Base-by-base conservation (phyloP, 2,888 invertebrate genomes). In the Diadegma fenestrale region DNA sequence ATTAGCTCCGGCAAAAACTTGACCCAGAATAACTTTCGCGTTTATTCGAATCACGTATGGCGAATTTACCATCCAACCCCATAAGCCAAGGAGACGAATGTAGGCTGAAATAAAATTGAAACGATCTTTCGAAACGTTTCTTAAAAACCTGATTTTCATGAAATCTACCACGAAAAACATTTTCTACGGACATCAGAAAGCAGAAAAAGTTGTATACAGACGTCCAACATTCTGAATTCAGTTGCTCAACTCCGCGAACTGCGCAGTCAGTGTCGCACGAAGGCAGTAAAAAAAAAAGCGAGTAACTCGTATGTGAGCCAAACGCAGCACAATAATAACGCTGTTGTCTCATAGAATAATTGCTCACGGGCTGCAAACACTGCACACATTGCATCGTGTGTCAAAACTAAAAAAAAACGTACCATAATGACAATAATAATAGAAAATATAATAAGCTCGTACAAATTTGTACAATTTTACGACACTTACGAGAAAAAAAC, bases 321-420 rank as follows among this genome's bases (percentile, higher is more conserved):
- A 80, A 82, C 85, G 85, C 2, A 6, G 45, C 41, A 68, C 33
- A 43, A 41, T 54, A 37, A 12, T 54, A 37, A 12, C 43, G 43
- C 45, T 63, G 51, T 79, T 51, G 61, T 77, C 76, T 77, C 71
- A 51, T 22, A 68, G 51, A 80, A 83, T 83, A 80, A 85, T 83
- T 77, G 80, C 80, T 48, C 80, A 61, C 79, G 54, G 30, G 58
- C 45, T 63, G n/a, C 33, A 86, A 80, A 81, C 84, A 80, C 82
- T 86, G 82, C 86, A 78, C 79, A 84, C 81, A 79, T 81, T 86
- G 73, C 83, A 87, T 86, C 88, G 88, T 86, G 79, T 80, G 58
- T 77, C 19, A 48, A 76, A 33, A 45, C 43, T 45, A 17, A 30
- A 76, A 41, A 73, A 76, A 41, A 73, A 41, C 22, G 4, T 22